Percentiles rank a stretch among this genome's conserved stretches.
Conservation (phyloP, 2,888 invertebrate species). For the Teleogryllus oceanicus region DNA sequence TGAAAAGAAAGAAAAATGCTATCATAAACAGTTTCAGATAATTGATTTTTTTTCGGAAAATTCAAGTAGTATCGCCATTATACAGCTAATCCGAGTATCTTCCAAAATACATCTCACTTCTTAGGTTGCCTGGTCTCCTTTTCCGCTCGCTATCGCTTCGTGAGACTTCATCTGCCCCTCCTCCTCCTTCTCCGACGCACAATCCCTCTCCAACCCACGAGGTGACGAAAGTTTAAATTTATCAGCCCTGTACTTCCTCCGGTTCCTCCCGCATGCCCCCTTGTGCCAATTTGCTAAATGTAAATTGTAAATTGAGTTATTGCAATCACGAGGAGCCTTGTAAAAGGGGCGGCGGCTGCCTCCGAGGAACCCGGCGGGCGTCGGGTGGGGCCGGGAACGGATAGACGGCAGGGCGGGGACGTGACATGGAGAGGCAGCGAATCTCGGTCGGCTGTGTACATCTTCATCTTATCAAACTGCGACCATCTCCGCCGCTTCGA, state of each 20-base stretch:
- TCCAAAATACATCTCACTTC: no score
- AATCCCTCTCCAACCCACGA: neutral
- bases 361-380: neutral
- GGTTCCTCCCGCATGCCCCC: neutral
- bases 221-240: constrained; percentile 1
- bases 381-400: neutral
- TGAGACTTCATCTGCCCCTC: neutral
- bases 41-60: no score
- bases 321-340: neutral
- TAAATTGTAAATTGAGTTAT: constrained; percentile 9
- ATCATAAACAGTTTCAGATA: no score
- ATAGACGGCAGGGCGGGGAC: neutral
- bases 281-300: constrained; percentile 18
- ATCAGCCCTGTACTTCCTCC: neutral
- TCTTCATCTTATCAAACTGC: constrained; percentile 7
- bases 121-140: no score
- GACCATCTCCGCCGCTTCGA: constrained; percentile 6
- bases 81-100: no score
- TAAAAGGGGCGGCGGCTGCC: neutral
- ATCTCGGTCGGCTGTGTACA: neutral
- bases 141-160: neutral
- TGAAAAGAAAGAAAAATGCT: no score
- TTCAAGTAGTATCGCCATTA: no score
- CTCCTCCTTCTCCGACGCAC: neutral
- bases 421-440: neutral